These are phyloP conservation scores for Diachrysia chrysitis DNA, from an alignment of 2,888 invertebrate genomes.

Conservation along the genomic window DNA sequence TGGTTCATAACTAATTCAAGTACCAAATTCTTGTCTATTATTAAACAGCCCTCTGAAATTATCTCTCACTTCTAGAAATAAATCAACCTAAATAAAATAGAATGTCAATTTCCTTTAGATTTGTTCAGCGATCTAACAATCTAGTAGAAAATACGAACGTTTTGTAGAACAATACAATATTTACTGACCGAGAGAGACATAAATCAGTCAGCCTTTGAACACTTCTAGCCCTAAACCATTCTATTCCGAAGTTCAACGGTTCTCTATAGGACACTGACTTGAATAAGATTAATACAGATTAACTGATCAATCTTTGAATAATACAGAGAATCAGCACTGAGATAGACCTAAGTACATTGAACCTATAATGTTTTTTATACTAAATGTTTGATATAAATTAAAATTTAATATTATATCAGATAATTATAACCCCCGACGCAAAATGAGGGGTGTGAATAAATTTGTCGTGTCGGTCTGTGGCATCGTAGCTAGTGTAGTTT, in stretches of 20 bases:
- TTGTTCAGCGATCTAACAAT: slow-evolving; percentile 10
- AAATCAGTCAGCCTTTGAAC: slow-evolving; percentile 25
- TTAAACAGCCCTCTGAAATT: too few species aligned
- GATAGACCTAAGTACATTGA: not conserved
- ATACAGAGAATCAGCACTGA: not conserved
- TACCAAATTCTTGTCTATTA: too few species aligned
- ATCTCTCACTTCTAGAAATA: not conserved
- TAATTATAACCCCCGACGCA: too few species aligned
- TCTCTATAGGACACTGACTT: slow-evolving; percentile 5
- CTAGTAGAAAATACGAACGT: slow-evolving; percentile 10
- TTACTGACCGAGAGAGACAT: slow-evolving; percentile 24
- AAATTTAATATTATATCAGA: too few species aligned
- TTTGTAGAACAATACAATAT: slow-evolving; percentile 28
- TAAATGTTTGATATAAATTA: too few species aligned
- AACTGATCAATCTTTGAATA: not conserved
- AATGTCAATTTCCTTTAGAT: not conserved
- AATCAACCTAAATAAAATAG: not conserved
- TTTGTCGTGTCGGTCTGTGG: too few species aligned
- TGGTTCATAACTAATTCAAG: too few species aligned
- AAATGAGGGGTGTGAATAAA: too few species aligned
- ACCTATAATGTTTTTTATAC: not conserved
- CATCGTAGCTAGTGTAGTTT: too few species aligned
- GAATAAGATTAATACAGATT: slow-evolving; percentile 3
- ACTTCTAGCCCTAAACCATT: slow-evolving; percentile 17
- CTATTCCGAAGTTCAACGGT: slow-evolving; percentile 12